These are phyloP conservation scores for Cyprinodon tularosa DNA, from an alignment of 2,113 vertebrate genomes.

Conservation along the genomic window DNA sequence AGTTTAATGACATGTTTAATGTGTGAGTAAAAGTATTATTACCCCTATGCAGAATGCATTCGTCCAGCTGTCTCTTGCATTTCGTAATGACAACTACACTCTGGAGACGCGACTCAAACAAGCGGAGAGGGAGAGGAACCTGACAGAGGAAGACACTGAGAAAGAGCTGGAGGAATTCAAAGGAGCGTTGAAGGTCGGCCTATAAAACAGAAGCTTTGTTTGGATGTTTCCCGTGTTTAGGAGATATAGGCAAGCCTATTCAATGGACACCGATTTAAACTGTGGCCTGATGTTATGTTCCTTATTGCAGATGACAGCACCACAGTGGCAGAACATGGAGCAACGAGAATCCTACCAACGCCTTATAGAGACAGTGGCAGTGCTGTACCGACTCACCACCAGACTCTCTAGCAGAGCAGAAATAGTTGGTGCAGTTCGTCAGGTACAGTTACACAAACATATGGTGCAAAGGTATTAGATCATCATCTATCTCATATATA, in stretches of 20 bases:
- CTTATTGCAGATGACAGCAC: slow-evolving; percentile 83
- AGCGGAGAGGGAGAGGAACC: slow-evolving; percentile 92
- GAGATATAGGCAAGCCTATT: not conserved
- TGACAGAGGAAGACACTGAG: slow-evolving; percentile 94
- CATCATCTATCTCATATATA: not conserved
- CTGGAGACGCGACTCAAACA: slow-evolving; percentile 93
- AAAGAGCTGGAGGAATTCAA: slow-evolving; percentile 97
- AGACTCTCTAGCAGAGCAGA: slow-evolving; percentile 94
- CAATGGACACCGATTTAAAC: not conserved
- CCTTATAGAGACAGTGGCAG: slow-evolving; percentile 87
- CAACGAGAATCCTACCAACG: slow-evolving; percentile 94
- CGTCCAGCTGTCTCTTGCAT: slow-evolving; percentile 97
- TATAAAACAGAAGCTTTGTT: slow-evolving; percentile 31
- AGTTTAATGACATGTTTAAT: slow-evolving; percentile 26
- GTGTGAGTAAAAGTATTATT: slow-evolving; percentile 22
- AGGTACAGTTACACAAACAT: slow-evolving; percentile 78
- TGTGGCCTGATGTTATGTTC: slow-evolving; percentile 10
- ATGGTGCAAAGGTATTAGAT: not conserved
- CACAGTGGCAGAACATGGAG: slow-evolving; percentile 91
- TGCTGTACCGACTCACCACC: slow-evolving; percentile 88
- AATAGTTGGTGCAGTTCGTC: slow-evolving; percentile 93
- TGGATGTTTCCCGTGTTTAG: slow-evolving; percentile 41
- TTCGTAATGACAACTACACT: slow-evolving; percentile 97
- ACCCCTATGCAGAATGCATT: slow-evolving; percentile 91
- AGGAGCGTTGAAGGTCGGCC: slow-evolving; percentile 87